Evolutionary conservation across 2,113 vertebrate species (phyloP).

Genomic region (Entelurus aequoreus): DNA sequence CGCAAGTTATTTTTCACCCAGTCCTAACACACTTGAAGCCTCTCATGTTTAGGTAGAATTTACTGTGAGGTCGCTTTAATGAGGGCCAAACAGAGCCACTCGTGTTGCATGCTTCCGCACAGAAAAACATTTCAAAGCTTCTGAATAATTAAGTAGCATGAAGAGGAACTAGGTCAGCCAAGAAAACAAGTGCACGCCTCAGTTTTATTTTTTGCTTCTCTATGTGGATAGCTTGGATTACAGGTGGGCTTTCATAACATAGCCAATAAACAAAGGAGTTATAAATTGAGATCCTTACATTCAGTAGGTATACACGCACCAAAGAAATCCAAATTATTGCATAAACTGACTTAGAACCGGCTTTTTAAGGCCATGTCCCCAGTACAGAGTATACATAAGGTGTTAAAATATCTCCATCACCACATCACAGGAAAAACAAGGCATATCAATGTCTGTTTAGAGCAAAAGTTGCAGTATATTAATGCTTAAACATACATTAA

Average conservation of each 20-base stretch:
- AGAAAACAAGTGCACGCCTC: constrained; percentile 40
- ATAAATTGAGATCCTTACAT: constrained; percentile 1
- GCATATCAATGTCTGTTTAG: too few relatives aligned
- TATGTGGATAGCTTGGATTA: constrained; percentile 35
- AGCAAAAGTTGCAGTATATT: too few relatives aligned
- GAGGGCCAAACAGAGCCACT: constrained; percentile 36
- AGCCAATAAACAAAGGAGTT: constrained; percentile 11
- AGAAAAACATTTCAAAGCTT: constrained; percentile 57
- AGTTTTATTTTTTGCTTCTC: constrained; percentile 45
- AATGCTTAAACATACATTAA: too few relatives aligned
- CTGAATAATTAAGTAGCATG: constrained; percentile 63
- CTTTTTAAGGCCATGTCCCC: too few relatives aligned
- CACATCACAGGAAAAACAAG: too few relatives aligned
- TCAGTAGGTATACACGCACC: too few relatives aligned
- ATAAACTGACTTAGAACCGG: too few relatives aligned
- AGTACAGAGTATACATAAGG: too few relatives aligned
- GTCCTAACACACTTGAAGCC: constrained; percentile 8
- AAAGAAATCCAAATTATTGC: too few relatives aligned
- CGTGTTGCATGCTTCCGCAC: constrained; percentile 47
- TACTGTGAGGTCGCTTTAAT: constrained; percentile 33
- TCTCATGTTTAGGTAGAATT: constrained; percentile 39
- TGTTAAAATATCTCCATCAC: too few relatives aligned
- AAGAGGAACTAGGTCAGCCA: constrained; percentile 56
- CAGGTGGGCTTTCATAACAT: constrained; percentile 33
- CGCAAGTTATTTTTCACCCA: too few relatives aligned